Evolutionary conservation across 2,113 vertebrate genomes (phyloP).

Genomic region (Podocnemis expansa): DNA sequence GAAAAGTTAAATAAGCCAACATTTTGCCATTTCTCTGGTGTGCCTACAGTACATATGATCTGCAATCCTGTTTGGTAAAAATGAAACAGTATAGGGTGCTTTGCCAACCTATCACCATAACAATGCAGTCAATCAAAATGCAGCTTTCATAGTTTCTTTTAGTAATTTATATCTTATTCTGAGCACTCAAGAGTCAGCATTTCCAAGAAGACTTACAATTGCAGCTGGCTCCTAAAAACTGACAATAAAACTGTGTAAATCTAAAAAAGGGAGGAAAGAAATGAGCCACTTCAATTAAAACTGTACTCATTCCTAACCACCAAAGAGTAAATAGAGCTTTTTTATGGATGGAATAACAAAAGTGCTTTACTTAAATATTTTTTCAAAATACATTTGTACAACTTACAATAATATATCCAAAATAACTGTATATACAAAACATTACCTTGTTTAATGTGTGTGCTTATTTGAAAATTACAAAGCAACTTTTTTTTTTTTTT

Average conservation of each 20-base stretch:
- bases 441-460: constrained; percentile 84
- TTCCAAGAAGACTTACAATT: neutral
- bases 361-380: constrained; percentile 93
- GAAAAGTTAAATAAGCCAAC: neutral
- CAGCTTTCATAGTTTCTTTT: neutral
- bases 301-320: constrained; percentile 72
- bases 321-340: constrained; percentile 93
- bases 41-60: neutral
- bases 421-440: constrained; percentile 94
- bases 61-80: neutral
- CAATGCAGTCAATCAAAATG: rapidly evolving
- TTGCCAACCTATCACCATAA: neutral
- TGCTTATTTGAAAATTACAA: constrained; percentile 84
- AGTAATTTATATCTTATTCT: neutral
- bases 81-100: neutral
- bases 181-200: neutral
- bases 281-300: constrained; percentile 38
- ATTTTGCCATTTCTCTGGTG: neutral
- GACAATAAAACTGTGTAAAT: neutral
- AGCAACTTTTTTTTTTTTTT: constrained; percentile 72
- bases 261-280: neutral
- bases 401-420: constrained; percentile 98
- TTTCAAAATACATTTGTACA: constrained; percentile 96
- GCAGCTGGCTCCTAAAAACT: neutral
- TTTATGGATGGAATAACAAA: constrained; percentile 98